phyloP scores from a whole-genome alignment of 2,888 invertebrate genomes.

The Nycteola revayana region DNA sequence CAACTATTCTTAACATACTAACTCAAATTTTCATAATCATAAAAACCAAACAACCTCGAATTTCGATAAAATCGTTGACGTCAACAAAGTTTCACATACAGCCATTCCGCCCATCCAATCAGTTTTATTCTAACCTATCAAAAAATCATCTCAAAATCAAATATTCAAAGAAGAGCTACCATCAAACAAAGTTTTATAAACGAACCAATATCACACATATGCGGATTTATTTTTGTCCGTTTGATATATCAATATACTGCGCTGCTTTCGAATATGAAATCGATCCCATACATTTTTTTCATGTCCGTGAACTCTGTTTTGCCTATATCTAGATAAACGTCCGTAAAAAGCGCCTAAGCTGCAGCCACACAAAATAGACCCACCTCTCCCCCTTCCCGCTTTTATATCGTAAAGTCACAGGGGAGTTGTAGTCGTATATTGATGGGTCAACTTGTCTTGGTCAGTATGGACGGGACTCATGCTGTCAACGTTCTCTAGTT shows the following conservation, averaged over 20 bases:
- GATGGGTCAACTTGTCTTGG: constrained; percentile 13
- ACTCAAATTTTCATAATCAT: too few relatives aligned
- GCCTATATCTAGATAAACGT: constrained; percentile 37
- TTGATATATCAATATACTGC: constrained; percentile 19
- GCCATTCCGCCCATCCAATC: too few relatives aligned
- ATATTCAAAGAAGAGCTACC: constrained; percentile 6
- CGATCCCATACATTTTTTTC: constrained; percentile 16
- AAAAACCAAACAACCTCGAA: too few relatives aligned
- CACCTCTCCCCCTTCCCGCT: constrained; percentile 6
- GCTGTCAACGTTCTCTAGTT: constrained; percentile 26
- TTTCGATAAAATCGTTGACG: too few relatives aligned
- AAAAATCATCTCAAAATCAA: too few relatives aligned
- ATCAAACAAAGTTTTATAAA: constrained; percentile 8
- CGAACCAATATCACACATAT: constrained; percentile 3
- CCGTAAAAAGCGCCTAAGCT: constrained; percentile 30
- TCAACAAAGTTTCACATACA: too few relatives aligned
- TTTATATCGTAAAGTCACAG: constrained; percentile 1
- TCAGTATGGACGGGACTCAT: constrained; percentile 15
- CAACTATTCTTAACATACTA: too few relatives aligned
- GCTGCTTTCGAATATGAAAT: constrained; percentile 18
- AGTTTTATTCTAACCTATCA: too few relatives aligned
- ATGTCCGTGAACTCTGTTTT: constrained; percentile 19
- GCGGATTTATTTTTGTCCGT: constrained; percentile 14
- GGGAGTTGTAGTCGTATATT: constrained; percentile 9
- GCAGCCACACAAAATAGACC: constrained; percentile 19